These are phyloP conservation scores for Loris lydekkerianus DNA, from an alignment of 2,797 vertebrate species.

Conservation along the genomic window DNA sequence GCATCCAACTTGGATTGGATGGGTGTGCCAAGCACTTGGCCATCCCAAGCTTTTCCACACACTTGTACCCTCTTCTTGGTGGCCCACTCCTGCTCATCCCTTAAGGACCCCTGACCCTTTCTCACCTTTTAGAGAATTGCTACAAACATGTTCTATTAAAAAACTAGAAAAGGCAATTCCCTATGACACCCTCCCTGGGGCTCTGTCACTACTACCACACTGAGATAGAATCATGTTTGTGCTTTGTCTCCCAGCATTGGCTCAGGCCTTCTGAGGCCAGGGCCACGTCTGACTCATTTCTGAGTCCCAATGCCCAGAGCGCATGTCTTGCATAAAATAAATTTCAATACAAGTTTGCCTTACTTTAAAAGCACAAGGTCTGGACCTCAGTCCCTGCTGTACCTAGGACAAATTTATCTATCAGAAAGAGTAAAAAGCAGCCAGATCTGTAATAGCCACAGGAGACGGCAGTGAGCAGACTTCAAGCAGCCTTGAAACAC, in stretches of 20 bases:
- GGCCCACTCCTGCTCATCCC: background rate
- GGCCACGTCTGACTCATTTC: background rate
- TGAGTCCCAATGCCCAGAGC: background rate
- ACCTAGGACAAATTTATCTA: background rate
- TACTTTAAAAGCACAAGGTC: background rate
- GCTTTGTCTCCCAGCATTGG: background rate
- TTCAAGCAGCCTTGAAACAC: background rate
- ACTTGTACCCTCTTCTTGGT: background rate
- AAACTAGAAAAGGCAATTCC: slow-evolving; percentile 50
- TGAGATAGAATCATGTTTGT: background rate
- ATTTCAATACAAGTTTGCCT: background rate
- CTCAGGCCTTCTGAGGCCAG: background rate
- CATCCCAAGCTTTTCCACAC: background rate
- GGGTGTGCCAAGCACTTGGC: background rate
- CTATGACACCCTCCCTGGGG: background rate
- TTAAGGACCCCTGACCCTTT: background rate
- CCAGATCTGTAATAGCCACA: background rate
- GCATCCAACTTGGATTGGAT: background rate
- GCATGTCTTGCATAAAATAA: background rate
- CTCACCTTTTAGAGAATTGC: slow-evolving; percentile 8
- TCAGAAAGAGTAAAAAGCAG: background rate
- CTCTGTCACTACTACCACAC: background rate
- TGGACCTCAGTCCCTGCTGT: background rate
- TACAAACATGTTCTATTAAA: background rate
- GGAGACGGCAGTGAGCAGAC: background rate